Conservation (phyloP, 2,888 invertebrate genomes). For the Xylota sylvarum region DNA sequence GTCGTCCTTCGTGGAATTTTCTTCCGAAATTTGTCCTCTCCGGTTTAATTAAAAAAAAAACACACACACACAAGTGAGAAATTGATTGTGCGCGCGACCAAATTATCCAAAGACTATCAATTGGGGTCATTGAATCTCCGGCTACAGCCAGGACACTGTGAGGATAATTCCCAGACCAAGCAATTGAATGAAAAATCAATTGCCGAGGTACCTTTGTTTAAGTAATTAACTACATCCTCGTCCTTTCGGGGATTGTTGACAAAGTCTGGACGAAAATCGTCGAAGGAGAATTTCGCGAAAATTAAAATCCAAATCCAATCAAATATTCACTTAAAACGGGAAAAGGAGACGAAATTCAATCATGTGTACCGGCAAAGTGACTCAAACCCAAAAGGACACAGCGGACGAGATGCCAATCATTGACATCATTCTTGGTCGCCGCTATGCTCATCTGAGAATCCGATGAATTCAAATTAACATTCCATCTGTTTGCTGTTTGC, state of each 20-base stretch:
- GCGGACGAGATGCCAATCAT: conserved; percentile 40
- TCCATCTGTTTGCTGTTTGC: conserved; percentile 25
- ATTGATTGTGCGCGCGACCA: conserved; percentile 22
- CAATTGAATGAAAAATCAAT: background rate
- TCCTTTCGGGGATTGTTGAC: background rate
- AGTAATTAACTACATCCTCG: conserved; percentile 36
- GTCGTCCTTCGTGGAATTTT: conserved; percentile 18
- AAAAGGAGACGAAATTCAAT: background rate
- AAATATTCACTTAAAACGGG: conserved; percentile 21
- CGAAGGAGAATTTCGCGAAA: background rate
- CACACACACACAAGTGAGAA: conserved; percentile 12
- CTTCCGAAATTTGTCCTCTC: conserved; percentile 35
- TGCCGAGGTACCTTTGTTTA: conserved; percentile 10
- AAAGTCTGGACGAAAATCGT: background rate
- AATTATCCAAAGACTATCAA: conserved; percentile 34
- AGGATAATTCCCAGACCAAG: background rate
- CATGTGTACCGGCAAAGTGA: background rate
- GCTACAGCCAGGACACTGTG: too few relatives aligned
- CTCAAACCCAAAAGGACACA: conserved; percentile 9
- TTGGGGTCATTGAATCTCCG: conserved; percentile 27
- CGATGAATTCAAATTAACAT: conserved; percentile 51
- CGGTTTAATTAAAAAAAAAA: conserved; percentile 53
- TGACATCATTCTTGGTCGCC: conserved; percentile 2
- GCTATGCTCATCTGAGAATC: conserved; percentile 13
- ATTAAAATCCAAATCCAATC: conserved; percentile 46